Evolutionary conservation across 2,888 invertebrate genomes (phyloP).

Genomic region (Leucania comma): DNA sequence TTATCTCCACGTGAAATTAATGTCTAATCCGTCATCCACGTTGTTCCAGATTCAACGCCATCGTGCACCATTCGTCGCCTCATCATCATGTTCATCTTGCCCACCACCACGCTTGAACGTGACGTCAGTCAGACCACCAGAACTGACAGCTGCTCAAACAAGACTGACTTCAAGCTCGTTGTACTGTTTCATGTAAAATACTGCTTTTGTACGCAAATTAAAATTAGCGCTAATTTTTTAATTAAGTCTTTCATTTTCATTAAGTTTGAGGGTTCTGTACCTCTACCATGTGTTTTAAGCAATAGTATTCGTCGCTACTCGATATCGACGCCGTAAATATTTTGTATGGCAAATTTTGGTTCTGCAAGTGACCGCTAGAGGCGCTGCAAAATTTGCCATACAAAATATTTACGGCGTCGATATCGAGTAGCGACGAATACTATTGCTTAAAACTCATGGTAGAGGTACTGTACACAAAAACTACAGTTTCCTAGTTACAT

Average conservation of each 20-base stretch:
- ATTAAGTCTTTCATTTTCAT: background rate
- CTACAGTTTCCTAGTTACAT: background rate
- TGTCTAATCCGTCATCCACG: background rate
- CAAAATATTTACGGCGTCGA: no score
- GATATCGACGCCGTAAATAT: no score
- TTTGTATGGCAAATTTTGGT: no score
- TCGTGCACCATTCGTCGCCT: slow-evolving; percentile 89
- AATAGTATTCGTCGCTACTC: no score
- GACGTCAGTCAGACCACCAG: slow-evolving; percentile 16
- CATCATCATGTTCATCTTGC: slow-evolving; percentile 88
- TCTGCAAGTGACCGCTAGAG: no score
- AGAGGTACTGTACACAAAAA: background rate
- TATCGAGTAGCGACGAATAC: no score
- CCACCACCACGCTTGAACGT: slow-evolving; percentile 79
- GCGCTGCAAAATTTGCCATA: no score
- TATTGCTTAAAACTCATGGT: no score
- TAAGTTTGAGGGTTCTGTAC: background rate
- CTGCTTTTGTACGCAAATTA: slow-evolving; percentile 49
- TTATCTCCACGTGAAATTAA: background rate
- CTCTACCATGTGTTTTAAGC: no score
- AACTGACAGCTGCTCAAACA: slow-evolving; percentile 29
- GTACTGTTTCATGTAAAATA: slow-evolving; percentile 37
- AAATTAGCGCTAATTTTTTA: slow-evolving; percentile 59
- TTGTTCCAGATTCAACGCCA: slow-evolving; percentile 91
- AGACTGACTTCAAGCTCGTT: slow-evolving; percentile 49